Base-by-base conservation (phyloP, 2,113 vertebrate species). In the Halichoeres trimaculatus region DNA sequence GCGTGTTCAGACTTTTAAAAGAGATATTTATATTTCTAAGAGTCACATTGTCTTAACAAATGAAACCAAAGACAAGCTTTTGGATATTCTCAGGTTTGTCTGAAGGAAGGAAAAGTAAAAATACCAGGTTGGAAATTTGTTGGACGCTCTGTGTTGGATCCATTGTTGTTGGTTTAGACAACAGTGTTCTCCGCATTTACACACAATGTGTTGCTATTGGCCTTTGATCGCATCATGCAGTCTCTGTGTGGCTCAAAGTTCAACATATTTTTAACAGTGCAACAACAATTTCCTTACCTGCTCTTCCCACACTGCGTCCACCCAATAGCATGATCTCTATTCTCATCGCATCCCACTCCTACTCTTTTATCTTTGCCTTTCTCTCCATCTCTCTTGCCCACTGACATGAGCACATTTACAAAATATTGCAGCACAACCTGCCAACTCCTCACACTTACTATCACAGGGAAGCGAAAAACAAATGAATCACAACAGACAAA, bases 401-500 rank as follows among this genome's bases (percentile, higher is more conserved):
- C 70, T 67, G 81, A 82, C 75, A 76, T 59, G 74, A 66, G 70
- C 62, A 73, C 64, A 81, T 85, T 85, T 80, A 69, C 67, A 75
- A 84, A 88, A 85, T 79, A 66, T 62, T 85, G 65, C 78, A 78
- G 78, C 62, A 72, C 8, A 85, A 89, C 76, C 85, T 80, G 80
- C 78, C 72, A 83, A 84, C 74, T 83, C 77, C 81, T 89, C 81
- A 61, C 80, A 71, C 63, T 80, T 81, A 76, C 80, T 73, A 78
- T 74, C 59, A 65, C 45, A 70, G 22, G 16, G 50, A 48, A 62
- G 22, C 23, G 41, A 34, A 57, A 89, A 76, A 76, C 73, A 83
- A 79, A 88, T 88, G 74, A 85, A 89, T 88, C 80, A 86, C 63
- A 38, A 69, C 47, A 79, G 70, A 90, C 89, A 83, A 81, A 79